These are phyloP conservation scores for Ephialtes manifestator DNA, from an alignment of 2,888 invertebrate genomes.

Conservation along the genomic window DNA sequence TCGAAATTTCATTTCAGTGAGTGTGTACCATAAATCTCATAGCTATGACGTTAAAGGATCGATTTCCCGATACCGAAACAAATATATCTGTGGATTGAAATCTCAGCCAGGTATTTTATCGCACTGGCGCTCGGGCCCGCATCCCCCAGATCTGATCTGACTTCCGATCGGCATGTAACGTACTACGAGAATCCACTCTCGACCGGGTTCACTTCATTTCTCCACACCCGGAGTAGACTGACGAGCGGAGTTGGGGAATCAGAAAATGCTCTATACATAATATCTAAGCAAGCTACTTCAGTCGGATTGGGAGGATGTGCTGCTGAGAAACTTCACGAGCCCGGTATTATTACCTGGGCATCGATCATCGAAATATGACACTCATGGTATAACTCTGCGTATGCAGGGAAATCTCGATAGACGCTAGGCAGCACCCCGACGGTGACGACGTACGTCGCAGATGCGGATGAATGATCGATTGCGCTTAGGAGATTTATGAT, in stretches of 20 bases:
- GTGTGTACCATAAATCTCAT: slow-evolving; percentile 46
- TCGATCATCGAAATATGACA: slow-evolving; percentile 84
- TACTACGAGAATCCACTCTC: not conserved
- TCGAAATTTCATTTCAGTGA: slow-evolving; percentile 41
- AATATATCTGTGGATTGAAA: slow-evolving; percentile 55
- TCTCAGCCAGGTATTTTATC: slow-evolving; percentile 47
- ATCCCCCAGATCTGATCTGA: slow-evolving; percentile 31
- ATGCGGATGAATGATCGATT: slow-evolving; percentile 78
- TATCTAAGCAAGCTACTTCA: slow-evolving; percentile 30
- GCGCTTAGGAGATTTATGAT: slow-evolving; percentile 73
- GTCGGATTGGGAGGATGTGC: slow-evolving; percentile 3
- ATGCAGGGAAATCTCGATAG: slow-evolving; percentile 53
- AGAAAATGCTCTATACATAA: slow-evolving; percentile 26
- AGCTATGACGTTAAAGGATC: slow-evolving; percentile 42
- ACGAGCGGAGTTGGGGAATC: slow-evolving; percentile 31
- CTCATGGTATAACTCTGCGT: slow-evolving; percentile 71
- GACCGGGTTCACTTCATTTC: not conserved
- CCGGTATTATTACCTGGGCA: slow-evolving; percentile 77
- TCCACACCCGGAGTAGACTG: slow-evolving; percentile 30
- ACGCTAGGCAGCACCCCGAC: slow-evolving; percentile 4
- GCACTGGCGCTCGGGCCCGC: slow-evolving; percentile 2
- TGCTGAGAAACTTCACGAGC: slow-evolving; percentile 12
- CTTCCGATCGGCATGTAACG: slow-evolving; percentile 29
- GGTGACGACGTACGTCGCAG: slow-evolving; percentile 23
- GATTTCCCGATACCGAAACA: slow-evolving; percentile 48